phyloP scores from a whole-genome alignment of 2,113 vertebrate genomes.

The Suncus etruscus region DNA sequence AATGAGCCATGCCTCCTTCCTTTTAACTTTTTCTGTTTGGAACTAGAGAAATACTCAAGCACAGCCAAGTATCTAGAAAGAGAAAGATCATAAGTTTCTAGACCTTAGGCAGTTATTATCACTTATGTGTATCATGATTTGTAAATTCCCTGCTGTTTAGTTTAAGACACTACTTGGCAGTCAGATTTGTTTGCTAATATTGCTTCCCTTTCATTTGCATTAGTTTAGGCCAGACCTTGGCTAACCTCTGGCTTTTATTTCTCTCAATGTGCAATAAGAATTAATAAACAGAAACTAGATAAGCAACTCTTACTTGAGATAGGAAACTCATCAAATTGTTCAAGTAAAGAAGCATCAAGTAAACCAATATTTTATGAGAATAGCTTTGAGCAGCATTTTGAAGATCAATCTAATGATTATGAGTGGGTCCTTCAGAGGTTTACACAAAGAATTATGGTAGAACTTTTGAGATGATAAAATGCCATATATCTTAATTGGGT shows the following conservation, averaged over 20 bases:
- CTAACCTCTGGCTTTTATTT: background rate
- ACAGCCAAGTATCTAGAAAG: background rate
- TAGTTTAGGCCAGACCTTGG: background rate
- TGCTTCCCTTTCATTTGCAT: background rate
- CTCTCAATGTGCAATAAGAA: background rate
- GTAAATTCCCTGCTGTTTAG: background rate
- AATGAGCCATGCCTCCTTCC: background rate
- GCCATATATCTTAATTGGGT: background rate
- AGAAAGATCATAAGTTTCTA: background rate
- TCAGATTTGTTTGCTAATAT: background rate
- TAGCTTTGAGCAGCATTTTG: constrained; percentile 1
- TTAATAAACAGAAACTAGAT: background rate
- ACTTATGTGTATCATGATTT: background rate
- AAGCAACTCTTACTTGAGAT: background rate
- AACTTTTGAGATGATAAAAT: background rate
- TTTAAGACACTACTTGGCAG: background rate
- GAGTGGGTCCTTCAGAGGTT: background rate
- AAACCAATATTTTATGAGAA: background rate
- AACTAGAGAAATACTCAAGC: background rate
- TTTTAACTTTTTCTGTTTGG: background rate
- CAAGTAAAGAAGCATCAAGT: background rate
- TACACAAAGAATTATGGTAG: background rate
- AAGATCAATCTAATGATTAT: background rate
- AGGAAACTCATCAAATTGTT: background rate
- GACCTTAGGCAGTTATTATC: background rate